Conservation (phyloP, 2,888 invertebrate genomes). For the Meandrusa payeni region DNA sequence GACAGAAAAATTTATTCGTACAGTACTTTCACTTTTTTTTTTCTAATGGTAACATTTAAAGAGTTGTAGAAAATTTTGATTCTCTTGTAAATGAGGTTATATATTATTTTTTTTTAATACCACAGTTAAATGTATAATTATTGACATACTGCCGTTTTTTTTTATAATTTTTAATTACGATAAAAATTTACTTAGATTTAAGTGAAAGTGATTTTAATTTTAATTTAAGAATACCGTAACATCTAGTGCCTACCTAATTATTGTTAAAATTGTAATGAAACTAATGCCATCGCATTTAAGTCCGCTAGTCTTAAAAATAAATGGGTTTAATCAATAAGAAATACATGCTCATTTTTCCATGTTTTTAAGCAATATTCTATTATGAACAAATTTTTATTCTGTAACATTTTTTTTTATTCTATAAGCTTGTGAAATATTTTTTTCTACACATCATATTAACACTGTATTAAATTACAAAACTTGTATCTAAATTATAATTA, state of each 20-base stretch:
- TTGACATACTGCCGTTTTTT: conserved; percentile 5
- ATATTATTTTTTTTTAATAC: not conserved
- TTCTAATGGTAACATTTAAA: too few relatives aligned
- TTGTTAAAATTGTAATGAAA: conserved; percentile 34
- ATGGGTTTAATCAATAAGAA: conserved; percentile 23
- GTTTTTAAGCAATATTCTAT: too few relatives aligned
- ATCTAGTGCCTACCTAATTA: conserved; percentile 50
- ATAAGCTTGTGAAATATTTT: too few relatives aligned
- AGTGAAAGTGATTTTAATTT: conserved; percentile 43
- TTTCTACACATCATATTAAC: too few relatives aligned
- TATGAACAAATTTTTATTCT: too few relatives aligned
- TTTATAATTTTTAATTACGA: conserved; percentile 20
- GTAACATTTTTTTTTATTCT: too few relatives aligned
- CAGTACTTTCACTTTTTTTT: too few relatives aligned
- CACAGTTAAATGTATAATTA: not conserved
- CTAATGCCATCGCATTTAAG: conserved; percentile 47
- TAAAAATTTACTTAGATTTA: conserved; percentile 28
- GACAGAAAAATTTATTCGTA: too few relatives aligned
- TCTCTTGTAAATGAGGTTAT: not conserved
- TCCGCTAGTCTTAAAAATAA: conserved; percentile 64
- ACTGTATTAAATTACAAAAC: too few relatives aligned
- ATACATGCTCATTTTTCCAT: conserved; percentile 13
- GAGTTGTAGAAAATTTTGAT: not conserved
- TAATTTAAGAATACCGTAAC: conserved; percentile 37
- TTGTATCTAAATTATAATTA: too few relatives aligned